Percentiles rank a stretch among this genome's conserved stretches.
These are phyloP conservation scores for Danionella cerebrum DNA, from an alignment of 2,113 vertebrate genomes.

Conservation along the genomic window DNA sequence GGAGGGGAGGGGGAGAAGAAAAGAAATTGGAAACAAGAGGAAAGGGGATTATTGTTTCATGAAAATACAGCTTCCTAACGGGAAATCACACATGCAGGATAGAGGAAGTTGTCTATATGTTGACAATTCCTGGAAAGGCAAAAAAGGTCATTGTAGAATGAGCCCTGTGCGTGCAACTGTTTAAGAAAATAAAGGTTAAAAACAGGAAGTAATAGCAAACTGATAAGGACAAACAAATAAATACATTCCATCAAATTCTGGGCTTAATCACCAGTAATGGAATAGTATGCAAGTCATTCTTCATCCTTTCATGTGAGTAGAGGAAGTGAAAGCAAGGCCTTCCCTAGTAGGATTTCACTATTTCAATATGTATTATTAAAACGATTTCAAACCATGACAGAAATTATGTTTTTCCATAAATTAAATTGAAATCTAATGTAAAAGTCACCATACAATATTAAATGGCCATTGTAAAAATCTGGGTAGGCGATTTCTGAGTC, in stretches of 20 bases:
- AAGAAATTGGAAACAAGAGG: neutral
- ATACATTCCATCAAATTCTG: neutral
- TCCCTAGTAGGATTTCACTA: too few species aligned
- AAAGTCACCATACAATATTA: too few species aligned
- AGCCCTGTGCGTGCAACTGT: neutral
- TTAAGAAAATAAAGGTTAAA: constrained; percentile 3
- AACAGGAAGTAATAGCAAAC: constrained; percentile 32
- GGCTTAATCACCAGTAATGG: neutral
- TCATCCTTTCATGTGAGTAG: neutral
- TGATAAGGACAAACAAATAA: constrained; percentile 3
- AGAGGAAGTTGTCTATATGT: constrained; percentile 21
- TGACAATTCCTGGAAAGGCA: constrained; percentile 42
- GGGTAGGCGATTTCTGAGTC: too few species aligned
- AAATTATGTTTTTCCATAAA: too few species aligned
- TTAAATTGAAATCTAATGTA: too few species aligned
- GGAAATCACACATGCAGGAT: constrained; percentile 25
- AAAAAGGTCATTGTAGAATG: neutral
- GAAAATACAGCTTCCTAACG: neutral
- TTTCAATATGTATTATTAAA: too few species aligned
- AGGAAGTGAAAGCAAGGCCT: too few species aligned
- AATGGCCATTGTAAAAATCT: too few species aligned
- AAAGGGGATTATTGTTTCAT: neutral
- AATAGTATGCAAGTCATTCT: neutral
- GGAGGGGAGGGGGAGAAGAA: too few species aligned
- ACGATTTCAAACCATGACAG: too few species aligned